phyloP scores from a whole-genome alignment of 2,797 vertebrate genomes.

The Sebastolobus altivelis region DNA sequence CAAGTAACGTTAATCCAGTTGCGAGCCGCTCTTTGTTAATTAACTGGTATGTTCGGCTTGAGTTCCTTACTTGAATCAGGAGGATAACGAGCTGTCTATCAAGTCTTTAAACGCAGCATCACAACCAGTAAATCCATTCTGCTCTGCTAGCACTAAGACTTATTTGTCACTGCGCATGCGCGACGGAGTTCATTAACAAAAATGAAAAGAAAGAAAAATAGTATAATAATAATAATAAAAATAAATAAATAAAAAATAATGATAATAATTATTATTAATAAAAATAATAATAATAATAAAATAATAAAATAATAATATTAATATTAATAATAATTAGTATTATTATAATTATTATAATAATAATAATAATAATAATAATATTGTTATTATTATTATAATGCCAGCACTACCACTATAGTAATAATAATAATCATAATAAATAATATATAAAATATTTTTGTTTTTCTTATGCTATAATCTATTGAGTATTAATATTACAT shows the following conservation, averaged over 20 bases:
- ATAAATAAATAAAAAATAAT: background rate
- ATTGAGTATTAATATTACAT: no score
- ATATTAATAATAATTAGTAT: no score
- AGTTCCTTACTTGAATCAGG: slow-evolving; percentile 1
- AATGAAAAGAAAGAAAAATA: background rate
- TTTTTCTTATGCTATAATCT: no score
- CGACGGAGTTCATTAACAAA: rapidly evolving
- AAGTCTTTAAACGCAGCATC: slow-evolving; percentile 21
- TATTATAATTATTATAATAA: no score
- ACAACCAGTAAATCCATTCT: slow-evolving; percentile 49
- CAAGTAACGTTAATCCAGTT: rapidly evolving
- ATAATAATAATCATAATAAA: background rate
- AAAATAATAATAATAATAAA: background rate
- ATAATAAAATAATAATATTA: background rate
- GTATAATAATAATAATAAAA: background rate
- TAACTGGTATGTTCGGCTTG: rapidly evolving
- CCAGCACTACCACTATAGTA: no score
- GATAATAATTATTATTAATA: background rate
- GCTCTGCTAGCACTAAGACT: background rate
- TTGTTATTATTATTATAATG: no score
- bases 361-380: no score
- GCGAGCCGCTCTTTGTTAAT: rapidly evolving
- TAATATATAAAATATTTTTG: no score
- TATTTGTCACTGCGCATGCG: slow-evolving; percentile 52
- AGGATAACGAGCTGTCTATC: background rate